phyloP scores from a whole-genome alignment of 2,888 invertebrate species.

The Anodontia alba region DNA sequence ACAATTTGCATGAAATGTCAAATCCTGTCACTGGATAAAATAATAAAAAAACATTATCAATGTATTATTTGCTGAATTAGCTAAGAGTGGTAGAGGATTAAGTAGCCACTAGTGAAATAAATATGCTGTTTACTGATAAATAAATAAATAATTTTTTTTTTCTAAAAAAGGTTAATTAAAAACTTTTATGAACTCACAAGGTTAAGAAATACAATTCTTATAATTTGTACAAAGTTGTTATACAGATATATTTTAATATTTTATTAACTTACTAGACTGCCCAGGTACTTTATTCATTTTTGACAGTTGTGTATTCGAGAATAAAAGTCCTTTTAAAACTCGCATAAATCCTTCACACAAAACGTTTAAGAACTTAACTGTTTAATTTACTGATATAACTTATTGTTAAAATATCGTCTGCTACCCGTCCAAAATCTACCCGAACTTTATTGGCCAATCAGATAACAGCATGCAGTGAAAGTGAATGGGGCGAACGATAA shows the following conservation, averaged over 20 bases:
- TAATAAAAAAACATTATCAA: too few species aligned
- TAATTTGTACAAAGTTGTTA: too few species aligned
- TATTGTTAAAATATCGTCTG: constrained; percentile 12
- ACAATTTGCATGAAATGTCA: too few species aligned
- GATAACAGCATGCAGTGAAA: constrained; percentile 2
- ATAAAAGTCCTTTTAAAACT: not conserved
- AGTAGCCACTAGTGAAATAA: too few species aligned
- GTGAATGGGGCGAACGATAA: not conserved
- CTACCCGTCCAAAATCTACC: constrained; percentile 18
- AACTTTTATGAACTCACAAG: too few species aligned
- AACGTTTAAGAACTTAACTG: constrained; percentile 14
- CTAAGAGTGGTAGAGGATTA: too few species aligned
- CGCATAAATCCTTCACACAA: constrained; percentile 6
- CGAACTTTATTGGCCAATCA: constrained; percentile 15
- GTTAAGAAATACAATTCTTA: too few species aligned
- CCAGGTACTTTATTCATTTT: constrained; percentile 23
- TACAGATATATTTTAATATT: not conserved
- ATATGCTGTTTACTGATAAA: too few species aligned
- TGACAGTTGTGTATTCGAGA: constrained; percentile 14
- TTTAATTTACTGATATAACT: constrained; percentile 20
- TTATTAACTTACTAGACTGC: constrained; percentile 13
- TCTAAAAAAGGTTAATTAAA: too few species aligned
- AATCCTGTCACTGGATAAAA: too few species aligned
- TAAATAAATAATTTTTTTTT: too few species aligned
- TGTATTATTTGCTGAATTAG: too few species aligned